These are phyloP conservation scores for Myocastor coypus DNA, from an alignment of 2,113 vertebrate genomes.

Conservation along the genomic window DNA sequence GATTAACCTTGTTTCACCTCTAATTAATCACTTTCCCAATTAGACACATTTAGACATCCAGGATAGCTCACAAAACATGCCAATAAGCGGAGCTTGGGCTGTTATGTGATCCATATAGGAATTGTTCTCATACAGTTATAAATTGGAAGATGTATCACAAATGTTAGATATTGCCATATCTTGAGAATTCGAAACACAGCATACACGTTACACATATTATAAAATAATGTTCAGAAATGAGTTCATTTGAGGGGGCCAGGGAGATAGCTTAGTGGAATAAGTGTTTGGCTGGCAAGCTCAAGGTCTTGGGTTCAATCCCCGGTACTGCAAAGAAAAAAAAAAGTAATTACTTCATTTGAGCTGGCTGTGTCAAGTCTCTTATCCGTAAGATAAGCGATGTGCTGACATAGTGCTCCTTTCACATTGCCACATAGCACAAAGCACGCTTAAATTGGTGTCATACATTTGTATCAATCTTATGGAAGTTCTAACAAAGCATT, in stretches of 20 bases:
- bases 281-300: too few relatives aligned
- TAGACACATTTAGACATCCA: background rate
- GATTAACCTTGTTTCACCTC: background rate
- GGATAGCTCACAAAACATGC: background rate
- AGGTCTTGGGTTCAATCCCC: too few relatives aligned
- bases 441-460: background rate
- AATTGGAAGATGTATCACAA: background rate
- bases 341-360: background rate
- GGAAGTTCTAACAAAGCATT: constrained; percentile 25
- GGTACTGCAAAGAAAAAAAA: too few relatives aligned
- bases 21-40: background rate
- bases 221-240: background rate
- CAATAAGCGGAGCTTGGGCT: background rate
- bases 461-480: background rate
- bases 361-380: background rate
- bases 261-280: too few relatives aligned
- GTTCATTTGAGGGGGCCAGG: background rate
- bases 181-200: constrained; percentile 18
- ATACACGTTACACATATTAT: background rate
- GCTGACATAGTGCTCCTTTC: background rate
- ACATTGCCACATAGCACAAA: background rate
- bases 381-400: background rate
- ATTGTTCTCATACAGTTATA: background rate
- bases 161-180: background rate
- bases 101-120: background rate